These are phyloP conservation scores for Naso thynnoides DNA, from an alignment of 2,797 vertebrate species.

Conservation along the genomic window DNA sequence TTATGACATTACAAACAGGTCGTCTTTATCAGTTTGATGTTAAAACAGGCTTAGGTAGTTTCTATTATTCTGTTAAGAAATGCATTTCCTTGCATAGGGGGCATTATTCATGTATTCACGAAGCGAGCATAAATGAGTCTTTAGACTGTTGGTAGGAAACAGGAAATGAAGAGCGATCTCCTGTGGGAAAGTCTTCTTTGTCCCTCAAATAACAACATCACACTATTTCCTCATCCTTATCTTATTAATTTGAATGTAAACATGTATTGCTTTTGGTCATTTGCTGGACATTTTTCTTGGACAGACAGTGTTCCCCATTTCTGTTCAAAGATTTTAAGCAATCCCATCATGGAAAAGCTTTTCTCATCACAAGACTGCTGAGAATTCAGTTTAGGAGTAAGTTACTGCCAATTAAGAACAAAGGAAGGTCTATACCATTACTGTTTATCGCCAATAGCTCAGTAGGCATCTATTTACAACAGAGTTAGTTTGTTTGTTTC, in stretches of 20 bases:
- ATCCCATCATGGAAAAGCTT: not conserved
- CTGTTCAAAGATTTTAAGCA: not conserved
- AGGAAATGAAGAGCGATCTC: not conserved
- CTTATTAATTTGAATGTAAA: not conserved
- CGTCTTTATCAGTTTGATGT: no score
- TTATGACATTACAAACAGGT: no score
- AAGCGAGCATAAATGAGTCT: no score
- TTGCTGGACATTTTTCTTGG: not conserved
- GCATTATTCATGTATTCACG: no score
- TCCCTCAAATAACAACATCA: not conserved
- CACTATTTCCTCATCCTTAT: not conserved
- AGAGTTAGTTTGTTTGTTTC: no score
- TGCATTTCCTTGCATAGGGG: no score
- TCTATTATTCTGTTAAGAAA: no score
- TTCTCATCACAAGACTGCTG: not conserved
- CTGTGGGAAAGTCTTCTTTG: not conserved
- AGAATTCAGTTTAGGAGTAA: not conserved
- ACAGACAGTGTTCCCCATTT: not conserved
- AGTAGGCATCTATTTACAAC: not conserved
- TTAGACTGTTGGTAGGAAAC: not conserved
- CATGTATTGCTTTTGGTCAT: not conserved
- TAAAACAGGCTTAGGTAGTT: no score
- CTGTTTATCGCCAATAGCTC: not conserved
- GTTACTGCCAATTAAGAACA: not conserved
- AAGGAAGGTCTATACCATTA: not conserved